A percentile compares a stretch with the other conserved stretches of the same genome.
Evolutionary conservation across 2,888 invertebrate species (phyloP).

Genomic region (Ephialtes manifestator): DNA sequence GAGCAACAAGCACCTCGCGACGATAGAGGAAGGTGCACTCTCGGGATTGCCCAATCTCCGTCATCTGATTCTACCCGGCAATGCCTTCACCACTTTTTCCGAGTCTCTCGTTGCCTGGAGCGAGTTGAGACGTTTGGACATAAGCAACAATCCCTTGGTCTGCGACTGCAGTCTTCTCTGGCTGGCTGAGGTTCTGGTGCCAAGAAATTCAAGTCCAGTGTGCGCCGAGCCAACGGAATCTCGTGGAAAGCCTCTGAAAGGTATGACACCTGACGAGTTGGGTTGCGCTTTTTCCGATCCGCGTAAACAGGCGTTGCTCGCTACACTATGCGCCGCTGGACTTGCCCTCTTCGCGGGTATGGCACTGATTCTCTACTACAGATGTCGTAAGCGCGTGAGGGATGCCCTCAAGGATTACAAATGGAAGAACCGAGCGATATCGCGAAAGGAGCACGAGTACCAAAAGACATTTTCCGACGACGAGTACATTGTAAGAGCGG

Average conservation of each 20-base stretch:
- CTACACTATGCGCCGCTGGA: constrained; percentile 91
- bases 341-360: constrained; percentile 91
- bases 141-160: constrained; percentile 93
- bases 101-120: constrained; percentile 93
- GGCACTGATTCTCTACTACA: constrained; percentile 90
- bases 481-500: constrained; percentile 92
- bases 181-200: constrained; percentile 91
- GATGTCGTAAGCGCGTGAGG: constrained; percentile 93
- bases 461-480: constrained; percentile 96
- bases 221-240: constrained; percentile 92
- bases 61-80: constrained; percentile 92
- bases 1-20: constrained; percentile 92
- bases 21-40: constrained; percentile 92
- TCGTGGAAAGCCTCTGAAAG: constrained; percentile 89
- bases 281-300: constrained; percentile 94
- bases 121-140: constrained; percentile 91
- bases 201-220: constrained; percentile 90
- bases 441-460: constrained; percentile 94
- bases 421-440: constrained; percentile 91
- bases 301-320: constrained; percentile 92
- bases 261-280: constrained; percentile 91
- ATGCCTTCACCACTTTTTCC: constrained; percentile 91
- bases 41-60: constrained; percentile 93
- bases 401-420: constrained; percentile 94
- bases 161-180: constrained; percentile 94